Conservation (phyloP, 2,113 vertebrate species). For the Tetraodon nigroviridis region DNA sequence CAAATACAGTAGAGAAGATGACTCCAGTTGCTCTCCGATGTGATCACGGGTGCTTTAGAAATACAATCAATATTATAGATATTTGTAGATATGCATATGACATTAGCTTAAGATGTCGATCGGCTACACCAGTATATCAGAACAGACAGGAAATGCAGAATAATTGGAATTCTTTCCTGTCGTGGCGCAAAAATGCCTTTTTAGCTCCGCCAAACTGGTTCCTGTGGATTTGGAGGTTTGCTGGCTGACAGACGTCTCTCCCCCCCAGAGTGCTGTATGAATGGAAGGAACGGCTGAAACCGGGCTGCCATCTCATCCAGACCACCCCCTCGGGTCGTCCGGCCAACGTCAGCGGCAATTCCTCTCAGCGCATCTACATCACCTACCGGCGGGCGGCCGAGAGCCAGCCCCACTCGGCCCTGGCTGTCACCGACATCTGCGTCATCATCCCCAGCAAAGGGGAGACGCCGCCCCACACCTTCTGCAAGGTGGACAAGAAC, state of each 20-base stretch:
- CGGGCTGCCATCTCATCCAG: conserved; percentile 93
- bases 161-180: conserved; percentile 19
- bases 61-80: background rate
- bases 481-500: conserved; percentile 96
- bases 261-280: conserved; percentile 86
- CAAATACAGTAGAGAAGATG: background rate
- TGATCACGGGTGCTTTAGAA: background rate
- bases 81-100: too few species aligned
- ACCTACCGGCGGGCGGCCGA: conserved; percentile 90
- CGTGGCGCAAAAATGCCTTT: conserved; percentile 11
- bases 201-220: conserved; percentile 16
- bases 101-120: background rate
- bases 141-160: background rate
- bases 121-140: background rate
- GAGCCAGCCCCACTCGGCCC: conserved; percentile 80
- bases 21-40: background rate
- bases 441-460: conserved; percentile 95
- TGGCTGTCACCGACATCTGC: conserved; percentile 97
- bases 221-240: background rate
- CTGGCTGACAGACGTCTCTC: conserved; percentile 1
- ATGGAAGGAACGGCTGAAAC: conserved; percentile 94
- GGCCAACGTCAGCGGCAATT: conserved; percentile 90
- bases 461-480: conserved; percentile 91
- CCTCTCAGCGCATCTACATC: conserved; percentile 89
- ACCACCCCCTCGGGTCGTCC: conserved; percentile 85